These are phyloP conservation scores for Zygogramma bicolorata DNA, from an alignment of 2,888 invertebrate species.

Conservation along the genomic window DNA sequence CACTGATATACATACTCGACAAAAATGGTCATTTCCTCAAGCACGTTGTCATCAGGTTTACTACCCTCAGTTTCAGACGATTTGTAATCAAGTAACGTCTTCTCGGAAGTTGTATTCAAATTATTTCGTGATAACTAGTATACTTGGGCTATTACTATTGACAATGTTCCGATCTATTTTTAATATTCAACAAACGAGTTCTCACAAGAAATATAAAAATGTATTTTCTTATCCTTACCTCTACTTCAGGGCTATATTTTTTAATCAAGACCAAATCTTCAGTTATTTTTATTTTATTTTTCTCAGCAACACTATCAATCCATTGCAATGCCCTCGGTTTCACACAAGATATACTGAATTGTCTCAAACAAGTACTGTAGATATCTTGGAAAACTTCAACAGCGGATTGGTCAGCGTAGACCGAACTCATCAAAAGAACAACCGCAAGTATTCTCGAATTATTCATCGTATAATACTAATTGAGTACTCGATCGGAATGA, in stretches of 20 bases:
- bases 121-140: too few relatives aligned
- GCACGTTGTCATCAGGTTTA: too few relatives aligned
- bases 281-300: conserved; percentile 80
- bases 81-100: too few relatives aligned
- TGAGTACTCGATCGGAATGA: conserved; percentile 33
- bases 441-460: conserved; percentile 5
- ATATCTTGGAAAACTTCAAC: conserved; percentile 75
- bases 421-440: conserved; percentile 26
- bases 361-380: conserved; percentile 76
- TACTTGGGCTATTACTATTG: too few relatives aligned
- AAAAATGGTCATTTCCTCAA: too few relatives aligned
- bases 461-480: conserved; percentile 31
- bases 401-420: conserved; percentile 67
- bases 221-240: too few relatives aligned
- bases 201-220: too few relatives aligned
- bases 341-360: conserved; percentile 79
- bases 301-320: conserved; percentile 75
- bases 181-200: too few relatives aligned
- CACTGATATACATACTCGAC: too few relatives aligned
- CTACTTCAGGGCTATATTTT: conserved; percentile 67
- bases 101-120: too few relatives aligned
- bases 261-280: conserved; percentile 81
- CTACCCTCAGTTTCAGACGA: too few relatives aligned
- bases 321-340: conserved; percentile 83
- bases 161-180: too few relatives aligned